Evolutionary conservation across 2,888 invertebrate genomes (phyloP).

Genomic region (Tetanocera ferruginea): DNA sequence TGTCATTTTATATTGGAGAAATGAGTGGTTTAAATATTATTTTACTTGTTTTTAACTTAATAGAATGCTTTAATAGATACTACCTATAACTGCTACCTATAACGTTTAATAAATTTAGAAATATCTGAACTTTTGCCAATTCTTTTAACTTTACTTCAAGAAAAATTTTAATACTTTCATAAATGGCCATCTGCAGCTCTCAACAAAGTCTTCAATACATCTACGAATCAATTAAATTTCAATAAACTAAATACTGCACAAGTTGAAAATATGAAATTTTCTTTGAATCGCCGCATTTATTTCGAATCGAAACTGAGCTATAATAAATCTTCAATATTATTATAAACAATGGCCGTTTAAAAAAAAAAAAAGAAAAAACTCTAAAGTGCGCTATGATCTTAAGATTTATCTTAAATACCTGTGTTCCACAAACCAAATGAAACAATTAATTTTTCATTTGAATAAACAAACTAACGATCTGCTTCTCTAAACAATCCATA

Average conservation of each 20-base stretch:
- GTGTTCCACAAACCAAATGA: background rate
- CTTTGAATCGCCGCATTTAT: background rate
- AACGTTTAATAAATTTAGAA: too few species aligned
- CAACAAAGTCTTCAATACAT: background rate
- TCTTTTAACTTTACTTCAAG: background rate
- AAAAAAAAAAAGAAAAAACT: background rate
- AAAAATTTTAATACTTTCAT: too few species aligned
- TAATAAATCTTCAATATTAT: slow-evolving; percentile 25
- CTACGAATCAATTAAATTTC: background rate
- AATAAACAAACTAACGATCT: slow-evolving; percentile 13
- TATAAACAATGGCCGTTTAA: background rate
- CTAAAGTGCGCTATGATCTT: background rate
- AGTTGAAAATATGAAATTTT: background rate
- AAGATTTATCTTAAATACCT: slow-evolving; percentile 9
- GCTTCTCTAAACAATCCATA: background rate
- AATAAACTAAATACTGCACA: background rate
- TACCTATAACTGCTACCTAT: too few species aligned
- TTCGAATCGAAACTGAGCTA: background rate
- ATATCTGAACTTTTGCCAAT: too few species aligned
- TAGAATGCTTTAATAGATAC: too few species aligned
- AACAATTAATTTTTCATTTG: slow-evolving; percentile 2
- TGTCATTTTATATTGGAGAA: too few species aligned
- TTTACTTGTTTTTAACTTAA: too few species aligned
- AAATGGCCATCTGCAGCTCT: too few species aligned
- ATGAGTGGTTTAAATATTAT: too few species aligned